phyloP scores from a whole-genome alignment of 2,113 vertebrate species.

The Nothocercus nigrocapillus region DNA sequence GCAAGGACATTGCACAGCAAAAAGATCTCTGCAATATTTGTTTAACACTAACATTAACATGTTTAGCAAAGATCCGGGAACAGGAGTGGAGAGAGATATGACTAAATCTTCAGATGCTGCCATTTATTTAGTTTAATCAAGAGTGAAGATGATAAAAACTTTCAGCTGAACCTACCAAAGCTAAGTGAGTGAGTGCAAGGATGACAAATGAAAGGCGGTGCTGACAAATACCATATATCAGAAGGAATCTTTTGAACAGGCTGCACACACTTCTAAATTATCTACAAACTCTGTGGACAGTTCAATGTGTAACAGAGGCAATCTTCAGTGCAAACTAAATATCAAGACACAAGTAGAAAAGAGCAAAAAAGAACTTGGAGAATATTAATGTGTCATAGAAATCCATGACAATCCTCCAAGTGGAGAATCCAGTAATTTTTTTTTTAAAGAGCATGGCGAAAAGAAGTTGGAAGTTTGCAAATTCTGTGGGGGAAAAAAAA shows the following conservation, averaged over 20 bases:
- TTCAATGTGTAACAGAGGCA: not conserved
- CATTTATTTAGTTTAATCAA: conserved; percentile 33
- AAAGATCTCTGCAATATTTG: not conserved
- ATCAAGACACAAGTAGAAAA: not conserved
- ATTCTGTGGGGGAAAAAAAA: not conserved
- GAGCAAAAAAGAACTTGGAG: not conserved
- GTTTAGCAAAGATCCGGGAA: not conserved
- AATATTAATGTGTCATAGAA: not conserved
- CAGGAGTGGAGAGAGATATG: not conserved
- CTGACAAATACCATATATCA: not conserved
- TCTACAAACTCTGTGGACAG: not conserved
- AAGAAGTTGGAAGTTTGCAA: not conserved
- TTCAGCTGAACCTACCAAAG: not conserved
- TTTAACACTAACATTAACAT: not conserved
- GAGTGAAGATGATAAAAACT: not conserved
- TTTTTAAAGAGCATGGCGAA: not conserved
- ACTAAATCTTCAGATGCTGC: not conserved
- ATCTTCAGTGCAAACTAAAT: conserved; percentile 16
- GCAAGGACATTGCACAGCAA: not conserved
- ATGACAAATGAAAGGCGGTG: not conserved
- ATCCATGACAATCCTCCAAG: not conserved
- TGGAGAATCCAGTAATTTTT: not conserved
- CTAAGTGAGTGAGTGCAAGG: not conserved
- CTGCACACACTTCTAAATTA: conserved; percentile 14
- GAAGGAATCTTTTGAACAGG: not conserved